Percentiles rank a stretch among this genome's conserved stretches.
Conservation (phyloP, 2,113 vertebrate genomes). For the Prochilodus magdalenae region DNA sequence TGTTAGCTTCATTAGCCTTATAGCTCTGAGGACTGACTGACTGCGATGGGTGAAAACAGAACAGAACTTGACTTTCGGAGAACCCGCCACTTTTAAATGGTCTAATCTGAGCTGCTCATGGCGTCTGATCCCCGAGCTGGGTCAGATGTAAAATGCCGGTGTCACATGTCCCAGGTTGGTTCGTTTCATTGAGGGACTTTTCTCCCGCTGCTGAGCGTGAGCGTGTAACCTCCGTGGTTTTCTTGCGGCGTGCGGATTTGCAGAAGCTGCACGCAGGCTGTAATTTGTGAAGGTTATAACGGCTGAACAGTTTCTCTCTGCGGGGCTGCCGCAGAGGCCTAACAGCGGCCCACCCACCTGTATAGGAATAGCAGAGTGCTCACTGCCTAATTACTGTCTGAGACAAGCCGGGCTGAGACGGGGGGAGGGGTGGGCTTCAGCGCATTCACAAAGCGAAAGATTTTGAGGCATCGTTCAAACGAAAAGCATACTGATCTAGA, state of each 20-base stretch:
- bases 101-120: too few relatives aligned
- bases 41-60: too few relatives aligned
- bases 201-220: neutral
- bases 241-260: conserved; percentile 35
- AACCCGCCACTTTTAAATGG: too few relatives aligned
- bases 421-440: conserved; percentile 19
- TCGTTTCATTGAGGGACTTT: conserved; percentile 1
- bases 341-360: conserved; percentile 72
- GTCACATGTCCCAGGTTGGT: too few relatives aligned
- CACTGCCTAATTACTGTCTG: conserved; percentile 71
- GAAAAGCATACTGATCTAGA: neutral
- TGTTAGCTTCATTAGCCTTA: too few relatives aligned
- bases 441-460: conserved; percentile 15
- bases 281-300: conserved; percentile 47
- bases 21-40: too few relatives aligned
- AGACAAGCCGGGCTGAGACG: conserved; percentile 15
- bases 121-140: too few relatives aligned
- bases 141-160: too few relatives aligned
- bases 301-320: conserved; percentile 63
- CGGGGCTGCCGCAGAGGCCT: conserved; percentile 53
- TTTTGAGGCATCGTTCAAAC: neutral
- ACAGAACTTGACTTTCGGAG: too few relatives aligned
- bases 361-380: conserved; percentile 72
- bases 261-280: conserved; percentile 37
- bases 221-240: conserved; percentile 36